Conservation (phyloP, 2,888 invertebrate genomes). For the Drosophila tripunctata region DNA sequence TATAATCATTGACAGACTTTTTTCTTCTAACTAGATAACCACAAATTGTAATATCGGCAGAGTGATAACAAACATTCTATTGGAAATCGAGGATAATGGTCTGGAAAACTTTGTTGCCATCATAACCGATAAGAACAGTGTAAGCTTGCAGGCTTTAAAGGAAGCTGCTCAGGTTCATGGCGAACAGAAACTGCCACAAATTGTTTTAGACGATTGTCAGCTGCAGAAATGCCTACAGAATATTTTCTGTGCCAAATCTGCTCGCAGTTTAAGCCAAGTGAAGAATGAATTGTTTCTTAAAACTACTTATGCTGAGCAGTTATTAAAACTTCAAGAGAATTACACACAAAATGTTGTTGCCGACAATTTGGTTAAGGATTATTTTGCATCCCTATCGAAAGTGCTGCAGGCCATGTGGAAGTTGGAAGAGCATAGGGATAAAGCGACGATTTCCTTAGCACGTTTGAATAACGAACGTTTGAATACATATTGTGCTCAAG, state of each 20-base stretch:
- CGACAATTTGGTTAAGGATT: constrained; percentile 11
- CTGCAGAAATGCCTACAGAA: constrained; percentile 18
- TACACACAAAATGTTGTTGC: constrained; percentile 26
- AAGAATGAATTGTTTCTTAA: constrained; percentile 10
- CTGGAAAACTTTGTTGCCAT: constrained; percentile 47
- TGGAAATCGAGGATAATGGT: constrained; percentile 43
- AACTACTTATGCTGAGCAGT: constrained; percentile 2
- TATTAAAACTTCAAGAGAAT: constrained; percentile 2
- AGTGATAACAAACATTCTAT: constrained; percentile 32
- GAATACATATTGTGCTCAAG: constrained; percentile 25
- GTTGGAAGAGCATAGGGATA: constrained; percentile 24
- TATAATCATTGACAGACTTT: neutral
- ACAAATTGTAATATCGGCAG: constrained; percentile 26
- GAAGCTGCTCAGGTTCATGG: constrained; percentile 16
- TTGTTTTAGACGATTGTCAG: constrained; percentile 29
- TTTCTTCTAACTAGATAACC: constrained; percentile 27
- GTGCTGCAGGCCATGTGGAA: constrained; percentile 41
- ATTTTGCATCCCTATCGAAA: constrained; percentile 10
- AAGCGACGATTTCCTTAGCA: constrained; percentile 32
- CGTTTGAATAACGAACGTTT: constrained; percentile 30
- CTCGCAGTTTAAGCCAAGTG: constrained; percentile 15
- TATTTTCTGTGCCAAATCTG: constrained; percentile 29
- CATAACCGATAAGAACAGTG: constrained; percentile 11
- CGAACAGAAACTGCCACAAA: constrained; percentile 13
- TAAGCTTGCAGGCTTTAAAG: constrained; percentile 7